These are phyloP conservation scores for Parnassius mnemosyne DNA, from an alignment of 2,888 invertebrate genomes.

Conservation along the genomic window DNA sequence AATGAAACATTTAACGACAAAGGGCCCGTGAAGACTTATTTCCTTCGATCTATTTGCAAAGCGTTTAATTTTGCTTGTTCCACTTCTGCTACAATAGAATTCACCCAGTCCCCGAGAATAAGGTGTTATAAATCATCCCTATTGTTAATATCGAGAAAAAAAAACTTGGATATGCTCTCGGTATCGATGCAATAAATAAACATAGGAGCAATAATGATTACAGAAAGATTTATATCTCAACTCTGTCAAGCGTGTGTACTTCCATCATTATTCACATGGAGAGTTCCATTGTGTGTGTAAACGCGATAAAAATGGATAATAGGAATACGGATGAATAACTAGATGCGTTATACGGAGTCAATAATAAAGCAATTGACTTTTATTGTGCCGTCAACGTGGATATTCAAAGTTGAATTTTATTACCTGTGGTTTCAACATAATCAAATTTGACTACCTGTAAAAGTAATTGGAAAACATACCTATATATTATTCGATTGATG, in stretches of 20 bases:
- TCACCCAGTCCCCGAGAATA: constrained; percentile 27
- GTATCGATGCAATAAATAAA: constrained; percentile 67
- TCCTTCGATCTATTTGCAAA: constrained; percentile 7
- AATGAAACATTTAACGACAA: constrained; percentile 6
- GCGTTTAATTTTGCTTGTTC: constrained; percentile 13
- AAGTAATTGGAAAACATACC: too few relatives aligned
- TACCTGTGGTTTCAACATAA: constrained; percentile 5
- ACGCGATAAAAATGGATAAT: constrained; percentile 53
- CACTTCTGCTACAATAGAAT: constrained; percentile 21
- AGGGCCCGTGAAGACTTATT: constrained; percentile 8
- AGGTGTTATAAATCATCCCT: constrained; percentile 60
- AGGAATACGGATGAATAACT: constrained; percentile 31
- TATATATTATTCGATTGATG: too few relatives aligned
- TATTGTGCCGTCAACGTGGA: constrained; percentile 12
- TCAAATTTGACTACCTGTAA: neutral
- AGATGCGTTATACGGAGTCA: constrained; percentile 10
- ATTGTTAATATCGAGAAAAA: constrained; percentile 65
- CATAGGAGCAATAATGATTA: constrained; percentile 68
- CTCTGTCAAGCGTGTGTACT: constrained; percentile 58
- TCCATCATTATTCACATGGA: constrained; percentile 66
- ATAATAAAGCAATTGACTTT: constrained; percentile 25
- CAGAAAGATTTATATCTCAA: constrained; percentile 74
- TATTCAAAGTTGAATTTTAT: constrained; percentile 12
- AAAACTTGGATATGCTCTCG: constrained; percentile 53
- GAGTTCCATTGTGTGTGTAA: constrained; percentile 53